These are phyloP conservation scores for Gila orcuttii DNA, from an alignment of 2,113 vertebrate species.

Conservation along the genomic window DNA sequence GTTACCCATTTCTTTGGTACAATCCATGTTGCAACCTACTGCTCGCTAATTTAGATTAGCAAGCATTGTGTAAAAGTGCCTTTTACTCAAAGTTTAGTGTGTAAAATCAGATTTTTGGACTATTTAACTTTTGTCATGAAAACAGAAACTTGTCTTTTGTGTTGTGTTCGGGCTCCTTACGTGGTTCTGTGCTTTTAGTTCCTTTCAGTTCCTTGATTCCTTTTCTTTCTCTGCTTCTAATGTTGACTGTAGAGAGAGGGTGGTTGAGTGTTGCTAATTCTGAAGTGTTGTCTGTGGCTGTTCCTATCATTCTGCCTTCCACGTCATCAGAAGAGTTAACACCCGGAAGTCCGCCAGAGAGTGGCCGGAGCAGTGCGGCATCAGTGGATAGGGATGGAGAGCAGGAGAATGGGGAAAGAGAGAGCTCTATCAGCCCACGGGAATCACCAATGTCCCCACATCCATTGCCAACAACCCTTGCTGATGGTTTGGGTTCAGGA, in stretches of 20 bases:
- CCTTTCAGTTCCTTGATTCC: conserved; percentile 42
- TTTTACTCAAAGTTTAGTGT: conserved; percentile 33
- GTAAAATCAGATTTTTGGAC: conserved; percentile 27
- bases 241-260: conserved; percentile 46
- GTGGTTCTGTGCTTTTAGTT: conserved; percentile 44
- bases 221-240: conserved; percentile 48
- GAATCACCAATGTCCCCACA: conserved; percentile 48
- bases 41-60: conserved; percentile 43
- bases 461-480: neutral
- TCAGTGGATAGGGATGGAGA: conserved; percentile 44
- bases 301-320: conserved; percentile 59
- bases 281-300: conserved; percentile 59
- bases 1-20: neutral
- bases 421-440: conserved; percentile 48
- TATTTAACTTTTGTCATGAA: conserved; percentile 31
- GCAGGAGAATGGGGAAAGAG: conserved; percentile 39
- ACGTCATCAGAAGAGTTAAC: conserved; percentile 55
- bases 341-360: conserved; percentile 49
- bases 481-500: conserved; percentile 1
- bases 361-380: conserved; percentile 52
- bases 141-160: conserved; percentile 40
- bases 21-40: conserved; percentile 17
- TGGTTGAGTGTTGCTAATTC: conserved; percentile 60
- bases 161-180: conserved; percentile 40
- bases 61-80: conserved; percentile 57